A percentile compares a stretch with the other conserved stretches of the same genome.
These are phyloP conservation scores for Pipra filicauda DNA, from an alignment of 2,113 vertebrate genomes.

Conservation along the genomic window DNA sequence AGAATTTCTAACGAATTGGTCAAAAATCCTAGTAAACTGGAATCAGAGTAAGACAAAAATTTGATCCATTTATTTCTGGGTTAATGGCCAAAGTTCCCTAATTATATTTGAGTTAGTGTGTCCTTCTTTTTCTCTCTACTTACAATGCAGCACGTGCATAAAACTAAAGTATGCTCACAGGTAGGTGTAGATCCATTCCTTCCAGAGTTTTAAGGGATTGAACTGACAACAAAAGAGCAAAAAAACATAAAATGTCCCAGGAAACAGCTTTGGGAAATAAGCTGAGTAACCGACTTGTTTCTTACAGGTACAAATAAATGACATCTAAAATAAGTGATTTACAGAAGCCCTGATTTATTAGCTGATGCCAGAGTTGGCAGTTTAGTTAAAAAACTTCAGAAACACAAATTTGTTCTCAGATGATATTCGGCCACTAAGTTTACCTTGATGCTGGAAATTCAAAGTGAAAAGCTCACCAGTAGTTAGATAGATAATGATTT, in stretches of 20 bases:
- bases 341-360: neutral
- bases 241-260: neutral
- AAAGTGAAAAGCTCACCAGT: neutral
- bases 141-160: neutral
- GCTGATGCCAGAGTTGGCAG: neutral
- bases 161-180: neutral
- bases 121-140: neutral
- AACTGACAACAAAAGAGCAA: neutral
- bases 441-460: neutral
- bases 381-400: neutral
- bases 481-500: neutral
- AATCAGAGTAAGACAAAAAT: neutral
- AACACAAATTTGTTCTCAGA: neutral
- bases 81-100: neutral
- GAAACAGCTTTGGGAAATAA: neutral
- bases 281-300: neutral
- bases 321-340: neutral
- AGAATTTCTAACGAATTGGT: neutral
- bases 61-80: neutral
- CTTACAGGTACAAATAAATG: neutral
- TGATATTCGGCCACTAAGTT: neutral
- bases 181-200: fast-evolving
- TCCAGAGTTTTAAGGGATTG: neutral
- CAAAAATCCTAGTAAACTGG: neutral
- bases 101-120: neutral